phyloP scores from a whole-genome alignment of 2,113 vertebrate species.

The Spermophilus dauricus region DNA sequence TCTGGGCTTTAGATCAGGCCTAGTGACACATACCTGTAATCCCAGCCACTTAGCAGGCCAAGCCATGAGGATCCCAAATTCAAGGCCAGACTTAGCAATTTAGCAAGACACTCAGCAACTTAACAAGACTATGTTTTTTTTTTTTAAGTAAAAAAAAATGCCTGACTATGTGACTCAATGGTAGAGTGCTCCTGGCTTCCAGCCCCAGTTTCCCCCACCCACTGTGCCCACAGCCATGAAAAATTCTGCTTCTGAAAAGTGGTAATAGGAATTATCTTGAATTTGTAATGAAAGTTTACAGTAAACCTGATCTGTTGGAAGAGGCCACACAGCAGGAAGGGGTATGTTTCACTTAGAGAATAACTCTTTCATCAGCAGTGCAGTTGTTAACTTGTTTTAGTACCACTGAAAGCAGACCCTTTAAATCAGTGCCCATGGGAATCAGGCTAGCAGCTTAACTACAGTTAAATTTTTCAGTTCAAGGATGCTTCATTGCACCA shows the following conservation, averaged over 20 bases:
- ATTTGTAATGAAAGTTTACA: not conserved
- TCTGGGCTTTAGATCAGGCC: not conserved
- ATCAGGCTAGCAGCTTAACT: not conserved
- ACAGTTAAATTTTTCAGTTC: slow-evolving; percentile 7
- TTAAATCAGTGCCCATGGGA: not conserved
- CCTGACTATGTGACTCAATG: too few relatives aligned
- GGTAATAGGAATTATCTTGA: not conserved
- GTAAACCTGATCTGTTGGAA: not conserved
- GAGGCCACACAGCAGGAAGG: not conserved
- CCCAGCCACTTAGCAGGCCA: too few relatives aligned
- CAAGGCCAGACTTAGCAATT: too few relatives aligned
- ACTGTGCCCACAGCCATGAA: too few relatives aligned
- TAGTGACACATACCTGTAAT: too few relatives aligned
- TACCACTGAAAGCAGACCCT: not conserved
- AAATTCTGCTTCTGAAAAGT: not conserved
- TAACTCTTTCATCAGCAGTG: slow-evolving; percentile 25
- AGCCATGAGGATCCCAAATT: too few relatives aligned
- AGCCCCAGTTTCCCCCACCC: too few relatives aligned
- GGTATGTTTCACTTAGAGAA: not conserved
- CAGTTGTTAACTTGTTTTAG: slow-evolving; percentile 20
- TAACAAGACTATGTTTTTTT: too few relatives aligned
- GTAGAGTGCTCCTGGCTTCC: too few relatives aligned
- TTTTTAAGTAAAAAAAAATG: too few relatives aligned
- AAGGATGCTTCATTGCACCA: not conserved
- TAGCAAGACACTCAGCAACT: too few relatives aligned